phyloP scores from a whole-genome alignment of 2,113 vertebrate genomes.

The Percopsis transmontana region DNA sequence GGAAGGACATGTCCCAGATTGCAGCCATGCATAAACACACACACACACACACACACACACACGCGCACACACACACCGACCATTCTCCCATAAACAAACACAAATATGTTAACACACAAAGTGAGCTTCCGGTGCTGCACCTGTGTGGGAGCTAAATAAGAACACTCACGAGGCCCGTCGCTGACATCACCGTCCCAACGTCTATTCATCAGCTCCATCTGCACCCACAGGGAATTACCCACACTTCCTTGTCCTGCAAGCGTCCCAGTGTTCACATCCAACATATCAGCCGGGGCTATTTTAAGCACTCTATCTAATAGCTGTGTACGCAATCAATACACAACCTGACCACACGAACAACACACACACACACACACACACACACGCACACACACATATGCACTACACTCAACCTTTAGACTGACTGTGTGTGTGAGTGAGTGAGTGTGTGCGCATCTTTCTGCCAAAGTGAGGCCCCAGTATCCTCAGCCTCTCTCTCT shows the following conservation, averaged over 20 bases:
- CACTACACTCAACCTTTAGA: slow-evolving; percentile 1
- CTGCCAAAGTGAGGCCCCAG: not conserved
- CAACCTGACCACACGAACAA: not conserved
- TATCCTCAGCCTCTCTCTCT: not conserved
- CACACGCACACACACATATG: not conserved
- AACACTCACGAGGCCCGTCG: too few species aligned
- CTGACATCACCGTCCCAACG: too few species aligned
- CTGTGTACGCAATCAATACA: too few species aligned
- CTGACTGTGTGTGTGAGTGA: slow-evolving; percentile 6
- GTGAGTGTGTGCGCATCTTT: not conserved
- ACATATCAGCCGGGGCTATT: too few species aligned
- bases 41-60: not conserved
- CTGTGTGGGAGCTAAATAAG: not conserved
- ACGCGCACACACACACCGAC: not conserved
- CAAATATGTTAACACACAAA: not conserved
- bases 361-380: slow-evolving; percentile 3
- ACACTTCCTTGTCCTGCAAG: too few species aligned
- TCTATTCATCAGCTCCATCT: too few species aligned
- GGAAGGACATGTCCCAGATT: too few species aligned
- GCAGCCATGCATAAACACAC: not conserved
- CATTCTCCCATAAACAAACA: not conserved
- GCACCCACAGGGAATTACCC: too few species aligned
- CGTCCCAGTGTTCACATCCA: too few species aligned
- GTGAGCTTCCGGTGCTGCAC: not conserved
- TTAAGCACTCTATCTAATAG: too few species aligned